Evolutionary conservation across 2,888 invertebrate species (phyloP).

Genomic region (Cetonia aurata): DNA sequence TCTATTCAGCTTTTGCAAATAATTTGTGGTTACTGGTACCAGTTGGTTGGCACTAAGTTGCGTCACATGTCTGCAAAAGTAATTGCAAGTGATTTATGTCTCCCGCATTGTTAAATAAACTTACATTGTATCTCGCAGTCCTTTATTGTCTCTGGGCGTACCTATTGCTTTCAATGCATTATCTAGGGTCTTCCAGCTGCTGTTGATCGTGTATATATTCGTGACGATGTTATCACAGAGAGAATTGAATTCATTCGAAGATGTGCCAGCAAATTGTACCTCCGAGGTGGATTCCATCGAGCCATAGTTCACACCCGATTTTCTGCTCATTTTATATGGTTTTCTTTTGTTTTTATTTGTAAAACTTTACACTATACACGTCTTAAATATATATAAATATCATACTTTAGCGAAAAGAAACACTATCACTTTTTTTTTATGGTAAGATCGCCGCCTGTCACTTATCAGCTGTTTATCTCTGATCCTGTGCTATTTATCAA

Average conservation of each 20-base stretch:
- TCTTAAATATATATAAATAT: background rate
- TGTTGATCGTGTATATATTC: slow-evolving; percentile 83
- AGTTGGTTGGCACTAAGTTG: slow-evolving; percentile 82
- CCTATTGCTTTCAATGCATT: slow-evolving; percentile 82
- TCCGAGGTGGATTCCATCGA: slow-evolving; percentile 68
- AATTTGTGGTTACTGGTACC: slow-evolving; percentile 79
- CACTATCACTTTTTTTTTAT: slow-evolving; percentile 9
- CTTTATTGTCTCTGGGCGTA: slow-evolving; percentile 79
- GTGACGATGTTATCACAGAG: slow-evolving; percentile 85
- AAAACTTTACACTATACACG: background rate
- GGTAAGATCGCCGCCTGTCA: background rate
- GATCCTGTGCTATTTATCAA: too few species aligned
- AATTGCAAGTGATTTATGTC: too few species aligned
- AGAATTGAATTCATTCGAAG: slow-evolving; percentile 82
- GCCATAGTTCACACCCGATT: slow-evolving; percentile 60
- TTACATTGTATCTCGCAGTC: slow-evolving; percentile 76
- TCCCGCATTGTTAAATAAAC: slow-evolving; percentile 47
- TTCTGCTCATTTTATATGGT: slow-evolving; percentile 42
- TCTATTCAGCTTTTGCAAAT: slow-evolving; percentile 78
- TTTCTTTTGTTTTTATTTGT: background rate
- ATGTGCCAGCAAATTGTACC: slow-evolving; percentile 78
- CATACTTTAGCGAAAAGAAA: slow-evolving; percentile 7
- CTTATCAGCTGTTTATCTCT: slow-evolving; percentile 32
- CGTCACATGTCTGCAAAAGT: slow-evolving; percentile 74
- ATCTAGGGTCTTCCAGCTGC: slow-evolving; percentile 79